phyloP scores from a whole-genome alignment of 2,888 invertebrate species.

The Lithosia quadra region DNA sequence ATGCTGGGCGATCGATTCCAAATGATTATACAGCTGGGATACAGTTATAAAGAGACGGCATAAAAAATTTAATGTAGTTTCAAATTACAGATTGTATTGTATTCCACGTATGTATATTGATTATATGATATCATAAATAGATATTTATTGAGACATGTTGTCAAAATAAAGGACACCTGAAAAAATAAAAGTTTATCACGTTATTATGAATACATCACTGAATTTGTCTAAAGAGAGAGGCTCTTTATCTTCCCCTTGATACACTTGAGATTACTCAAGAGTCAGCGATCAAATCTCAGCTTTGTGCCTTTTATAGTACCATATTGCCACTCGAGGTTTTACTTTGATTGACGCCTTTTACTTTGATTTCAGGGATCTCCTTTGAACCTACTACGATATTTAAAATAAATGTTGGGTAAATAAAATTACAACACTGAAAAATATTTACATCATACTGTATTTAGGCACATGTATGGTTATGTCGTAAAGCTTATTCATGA shows the following conservation, averaged over 20 bases:
- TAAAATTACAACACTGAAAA: not conserved
- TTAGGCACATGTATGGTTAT: not conserved
- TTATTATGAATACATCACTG: not conserved
- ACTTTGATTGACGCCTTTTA: conserved; percentile 10
- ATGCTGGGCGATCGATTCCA: conserved; percentile 10
- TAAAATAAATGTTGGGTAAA: not conserved
- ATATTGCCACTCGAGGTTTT: conserved; percentile 27
- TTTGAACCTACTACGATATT: not conserved
- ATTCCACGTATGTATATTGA: not conserved
- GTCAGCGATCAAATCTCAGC: conserved; percentile 33
- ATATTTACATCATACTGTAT: not conserved
- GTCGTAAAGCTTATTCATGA: too few relatives aligned
- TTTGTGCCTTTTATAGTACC: conserved; percentile 19
- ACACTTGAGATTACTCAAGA: conserved; percentile 35
- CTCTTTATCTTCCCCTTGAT: conserved; percentile 26
- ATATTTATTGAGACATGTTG: not conserved
- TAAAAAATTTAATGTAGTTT: conserved; percentile 15
- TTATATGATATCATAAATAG: not conserved
- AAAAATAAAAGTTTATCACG: not conserved
- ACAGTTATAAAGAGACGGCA: conserved; percentile 16
- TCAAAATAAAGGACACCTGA: not conserved
- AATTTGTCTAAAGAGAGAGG: not conserved
- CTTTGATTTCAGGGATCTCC: conserved; percentile 2
- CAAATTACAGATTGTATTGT: not conserved
- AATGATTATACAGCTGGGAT: conserved; percentile 18